These are phyloP conservation scores for Cryptoprocta ferox DNA, from an alignment of 2,797 vertebrate genomes.

Conservation along the genomic window DNA sequence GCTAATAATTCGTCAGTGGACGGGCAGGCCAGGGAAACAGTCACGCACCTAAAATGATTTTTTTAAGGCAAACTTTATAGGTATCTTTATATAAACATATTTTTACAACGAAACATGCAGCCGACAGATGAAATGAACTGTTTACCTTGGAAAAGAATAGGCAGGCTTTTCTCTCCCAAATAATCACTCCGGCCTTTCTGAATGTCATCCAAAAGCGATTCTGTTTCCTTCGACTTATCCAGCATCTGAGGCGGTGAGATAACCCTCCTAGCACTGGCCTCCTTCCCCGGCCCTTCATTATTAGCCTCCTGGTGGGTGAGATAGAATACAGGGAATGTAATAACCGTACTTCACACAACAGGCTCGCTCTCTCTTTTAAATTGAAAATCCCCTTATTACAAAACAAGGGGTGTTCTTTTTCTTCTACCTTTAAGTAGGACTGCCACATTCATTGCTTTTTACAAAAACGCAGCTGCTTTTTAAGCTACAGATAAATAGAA, in stretches of 20 bases:
- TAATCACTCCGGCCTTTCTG: slow-evolving; percentile 88
- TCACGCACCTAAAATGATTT: slow-evolving; percentile 74
- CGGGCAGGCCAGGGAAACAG: slow-evolving; percentile 43
- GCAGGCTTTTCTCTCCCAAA: slow-evolving; percentile 87
- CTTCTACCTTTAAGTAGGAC: slow-evolving; percentile 90
- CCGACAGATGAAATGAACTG: slow-evolving; percentile 84
- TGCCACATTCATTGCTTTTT: slow-evolving; percentile 90
- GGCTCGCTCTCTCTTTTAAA: slow-evolving; percentile 88
- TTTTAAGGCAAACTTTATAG: slow-evolving; percentile 79
- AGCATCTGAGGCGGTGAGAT: slow-evolving; percentile 90
- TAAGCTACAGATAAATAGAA: slow-evolving; percentile 92
- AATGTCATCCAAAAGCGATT: slow-evolving; percentile 89
- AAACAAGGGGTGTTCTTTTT: slow-evolving; percentile 91
- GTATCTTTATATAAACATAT: slow-evolving; percentile 82
- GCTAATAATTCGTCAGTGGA: slow-evolving; percentile 78
- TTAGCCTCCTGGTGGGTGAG: slow-evolving; percentile 91
- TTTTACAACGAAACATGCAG: slow-evolving; percentile 80
- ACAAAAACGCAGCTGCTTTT: slow-evolving; percentile 91
- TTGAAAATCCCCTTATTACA: slow-evolving; percentile 92
- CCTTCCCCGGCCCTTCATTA: slow-evolving; percentile 89
- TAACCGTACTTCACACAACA: slow-evolving; percentile 91
- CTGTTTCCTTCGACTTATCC: slow-evolving; percentile 89
- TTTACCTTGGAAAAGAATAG: slow-evolving; percentile 90
- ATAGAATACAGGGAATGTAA: slow-evolving; percentile 91
- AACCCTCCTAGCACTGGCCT: slow-evolving; percentile 88